A percentile compares a stretch with the other conserved stretches of the same genome.
Evolutionary conservation across 2,113 vertebrate species (phyloP).

Genomic region (Austrofundulus limnaeus): DNA sequence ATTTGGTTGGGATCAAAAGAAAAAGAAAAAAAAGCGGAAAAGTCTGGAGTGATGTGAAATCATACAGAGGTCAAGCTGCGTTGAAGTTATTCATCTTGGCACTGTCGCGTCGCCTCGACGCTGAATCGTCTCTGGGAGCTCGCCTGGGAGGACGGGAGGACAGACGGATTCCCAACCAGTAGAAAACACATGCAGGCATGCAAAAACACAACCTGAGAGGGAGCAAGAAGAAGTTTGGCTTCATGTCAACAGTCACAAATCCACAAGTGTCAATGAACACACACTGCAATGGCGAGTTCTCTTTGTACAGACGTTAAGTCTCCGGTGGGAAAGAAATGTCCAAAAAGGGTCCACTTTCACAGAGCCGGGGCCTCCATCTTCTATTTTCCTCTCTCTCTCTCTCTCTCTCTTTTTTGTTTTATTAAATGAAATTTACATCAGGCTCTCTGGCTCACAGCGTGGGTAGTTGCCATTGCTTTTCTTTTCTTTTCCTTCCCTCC

Average conservation of each 20-base stretch:
- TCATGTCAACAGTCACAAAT: conserved; percentile 71
- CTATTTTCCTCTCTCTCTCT: conserved; percentile 13
- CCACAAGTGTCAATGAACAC: conserved; percentile 74
- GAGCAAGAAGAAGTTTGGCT: conserved; percentile 69
- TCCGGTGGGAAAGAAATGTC: conserved; percentile 49
- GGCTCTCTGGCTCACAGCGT: conserved; percentile 57
- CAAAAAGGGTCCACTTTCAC: conserved; percentile 30
- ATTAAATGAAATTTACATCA: conserved; percentile 61
- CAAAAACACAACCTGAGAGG: conserved; percentile 83
- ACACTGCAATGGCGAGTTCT: conserved; percentile 60
- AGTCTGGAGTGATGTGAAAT: conserved; percentile 23
- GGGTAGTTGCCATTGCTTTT: conserved; percentile 48
- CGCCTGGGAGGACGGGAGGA: conserved; percentile 27
- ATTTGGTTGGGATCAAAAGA: conserved; percentile 41
- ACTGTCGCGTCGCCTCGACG: conserved; percentile 50
- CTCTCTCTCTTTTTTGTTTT: conserved; percentile 21
- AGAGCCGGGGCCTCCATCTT: conserved; percentile 28
- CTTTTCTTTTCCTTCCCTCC: conserved; percentile 1
- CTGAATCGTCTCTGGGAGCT: conserved; percentile 31
- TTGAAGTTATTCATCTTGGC: conserved; percentile 58
- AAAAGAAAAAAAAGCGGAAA: conserved; percentile 7
- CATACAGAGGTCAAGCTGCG: conserved; percentile 40
- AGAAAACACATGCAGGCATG: conserved; percentile 83
- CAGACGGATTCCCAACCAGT: conserved; percentile 61
- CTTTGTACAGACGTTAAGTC: conserved; percentile 52